Conservation (phyloP, 2,797 vertebrate genomes). For the Coreius guichenoti region DNA sequence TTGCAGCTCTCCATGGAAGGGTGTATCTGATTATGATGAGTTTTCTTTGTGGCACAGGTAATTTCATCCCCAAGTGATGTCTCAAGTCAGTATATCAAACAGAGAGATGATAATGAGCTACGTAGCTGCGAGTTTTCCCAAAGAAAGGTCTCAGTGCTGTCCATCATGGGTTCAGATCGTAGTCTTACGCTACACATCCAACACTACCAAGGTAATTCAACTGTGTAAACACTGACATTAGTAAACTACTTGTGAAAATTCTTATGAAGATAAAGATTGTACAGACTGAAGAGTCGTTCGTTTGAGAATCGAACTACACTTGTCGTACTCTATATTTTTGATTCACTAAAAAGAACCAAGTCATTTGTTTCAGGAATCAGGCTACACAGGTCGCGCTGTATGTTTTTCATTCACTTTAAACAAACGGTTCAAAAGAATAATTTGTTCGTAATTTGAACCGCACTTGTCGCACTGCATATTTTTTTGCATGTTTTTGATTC, state of each 20-base stretch:
- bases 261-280: neutral
- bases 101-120: conserved; percentile 74
- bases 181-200: conserved; percentile 69
- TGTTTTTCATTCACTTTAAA: neutral
- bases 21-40: neutral
- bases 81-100: conserved; percentile 73
- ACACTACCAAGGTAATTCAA: conserved; percentile 73
- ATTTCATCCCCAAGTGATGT: conserved; percentile 77
- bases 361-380: neutral
- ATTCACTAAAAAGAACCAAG: neutral
- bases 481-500: neutral
- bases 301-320: no score
- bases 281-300: neutral
- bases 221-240: neutral
- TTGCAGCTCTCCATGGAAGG: neutral
- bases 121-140: conserved; percentile 73
- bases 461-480: neutral
- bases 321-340: neutral
- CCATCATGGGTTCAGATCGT: conserved; percentile 71
- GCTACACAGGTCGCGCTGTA: no score
- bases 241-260: neutral
- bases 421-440: neutral
- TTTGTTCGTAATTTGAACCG: neutral
- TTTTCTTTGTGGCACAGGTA: conserved; percentile 65
- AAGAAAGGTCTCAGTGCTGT: conserved; percentile 76